A percentile compares a stretch with the other conserved stretches of the same genome.
phyloP scores from a whole-genome alignment of 2,888 invertebrate genomes.

The Geophilus truncorum region DNA sequence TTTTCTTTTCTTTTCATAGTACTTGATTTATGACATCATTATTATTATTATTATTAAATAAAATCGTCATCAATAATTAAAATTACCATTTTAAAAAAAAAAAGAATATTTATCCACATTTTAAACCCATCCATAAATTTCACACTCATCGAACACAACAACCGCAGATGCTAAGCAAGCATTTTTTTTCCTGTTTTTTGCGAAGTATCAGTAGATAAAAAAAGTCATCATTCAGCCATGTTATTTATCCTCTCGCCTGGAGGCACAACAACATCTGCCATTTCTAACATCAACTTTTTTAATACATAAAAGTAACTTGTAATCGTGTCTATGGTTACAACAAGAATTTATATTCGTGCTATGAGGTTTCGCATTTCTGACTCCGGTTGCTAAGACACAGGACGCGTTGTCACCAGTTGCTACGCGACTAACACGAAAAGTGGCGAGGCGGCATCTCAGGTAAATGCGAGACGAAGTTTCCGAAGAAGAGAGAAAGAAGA shows the following conservation, averaged over 20 bases:
- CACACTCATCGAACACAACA: neutral
- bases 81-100: neutral
- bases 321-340: neutral
- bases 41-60: neutral
- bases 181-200: neutral
- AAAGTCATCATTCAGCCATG: slow-evolving; percentile 17
- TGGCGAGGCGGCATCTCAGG: slow-evolving; percentile 15
- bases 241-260: slow-evolving; percentile 1
- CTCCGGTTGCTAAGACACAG: neutral
- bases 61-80: neutral
- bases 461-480: slow-evolving; percentile 18
- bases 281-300: neutral
- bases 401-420: slow-evolving; percentile 8
- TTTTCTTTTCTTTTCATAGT: neutral
- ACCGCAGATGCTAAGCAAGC: neutral
- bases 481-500: neutral
- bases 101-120: too few species aligned
- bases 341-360: neutral
- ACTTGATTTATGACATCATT: neutral
- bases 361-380: neutral
- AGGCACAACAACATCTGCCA: slow-evolving; percentile 7
- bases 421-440: slow-evolving; percentile 15
- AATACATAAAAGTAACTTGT: neutral
- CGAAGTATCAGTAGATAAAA: neutral
- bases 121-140: neutral